These are phyloP conservation scores for Neogobius melanostomus DNA, from an alignment of 2,113 vertebrate genomes.

Conservation along the genomic window DNA sequence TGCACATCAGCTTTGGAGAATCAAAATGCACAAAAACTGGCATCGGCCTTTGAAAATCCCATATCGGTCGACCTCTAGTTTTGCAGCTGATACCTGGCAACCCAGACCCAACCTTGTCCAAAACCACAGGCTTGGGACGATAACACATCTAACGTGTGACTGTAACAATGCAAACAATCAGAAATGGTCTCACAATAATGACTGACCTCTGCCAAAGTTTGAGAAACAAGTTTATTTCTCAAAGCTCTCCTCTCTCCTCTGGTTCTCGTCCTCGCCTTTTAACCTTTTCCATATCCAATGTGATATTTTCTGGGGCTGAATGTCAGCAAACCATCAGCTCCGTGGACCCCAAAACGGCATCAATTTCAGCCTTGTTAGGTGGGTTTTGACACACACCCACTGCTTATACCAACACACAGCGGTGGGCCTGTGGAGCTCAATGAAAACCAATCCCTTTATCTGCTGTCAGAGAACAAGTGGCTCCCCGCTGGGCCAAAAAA, in stretches of 20 bases:
- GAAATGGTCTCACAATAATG: neutral
- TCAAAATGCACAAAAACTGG: too few relatives aligned
- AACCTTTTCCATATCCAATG: constrained; percentile 58
- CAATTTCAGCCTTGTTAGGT: constrained; percentile 67
- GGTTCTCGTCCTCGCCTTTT: constrained; percentile 30
- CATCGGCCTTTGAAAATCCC: too few relatives aligned
- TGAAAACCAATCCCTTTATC: constrained; percentile 67
- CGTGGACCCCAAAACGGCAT: constrained; percentile 43
- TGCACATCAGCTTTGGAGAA: too few relatives aligned
- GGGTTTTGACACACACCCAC: constrained; percentile 27
- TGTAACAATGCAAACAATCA: too few relatives aligned
- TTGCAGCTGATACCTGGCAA: too few relatives aligned
- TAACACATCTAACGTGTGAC: too few relatives aligned
- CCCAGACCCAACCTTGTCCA: too few relatives aligned
- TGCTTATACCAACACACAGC: constrained; percentile 38
- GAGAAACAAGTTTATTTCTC: neutral
- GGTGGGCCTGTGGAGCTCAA: constrained; percentile 34
- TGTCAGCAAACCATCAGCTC: constrained; percentile 59
- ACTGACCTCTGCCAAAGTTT: neutral
- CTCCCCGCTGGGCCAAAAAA: constrained; percentile 79
- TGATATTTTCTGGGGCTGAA: constrained; percentile 54
- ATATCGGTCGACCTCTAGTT: too few relatives aligned
- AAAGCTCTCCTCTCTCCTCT: neutral
- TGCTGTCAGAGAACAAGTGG: constrained; percentile 79
- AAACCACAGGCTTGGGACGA: too few relatives aligned